Percentiles rank a stretch among this genome's conserved stretches.
Conservation (phyloP, 2,113 vertebrate genomes). For the Alces alces region DNA sequence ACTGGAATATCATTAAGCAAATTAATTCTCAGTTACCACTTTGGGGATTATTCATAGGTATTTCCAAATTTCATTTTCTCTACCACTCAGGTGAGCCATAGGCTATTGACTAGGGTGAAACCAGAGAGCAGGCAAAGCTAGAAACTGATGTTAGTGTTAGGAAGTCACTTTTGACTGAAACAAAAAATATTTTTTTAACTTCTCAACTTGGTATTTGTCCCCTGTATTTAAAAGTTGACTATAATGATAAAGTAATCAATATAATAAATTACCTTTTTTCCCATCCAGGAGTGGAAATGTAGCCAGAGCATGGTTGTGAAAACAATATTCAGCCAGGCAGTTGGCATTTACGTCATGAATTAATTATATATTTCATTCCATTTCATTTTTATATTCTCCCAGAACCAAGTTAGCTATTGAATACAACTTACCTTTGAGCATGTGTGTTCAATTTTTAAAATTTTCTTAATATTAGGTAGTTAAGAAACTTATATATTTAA, state of each 20-base stretch:
- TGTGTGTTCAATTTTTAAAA: background rate
- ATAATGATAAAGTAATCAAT: background rate
- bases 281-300: background rate
- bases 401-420: background rate
- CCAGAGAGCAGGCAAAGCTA: background rate
- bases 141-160: background rate
- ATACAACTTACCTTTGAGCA: background rate
- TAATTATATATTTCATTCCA: background rate
- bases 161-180: background rate
- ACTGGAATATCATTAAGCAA: background rate
- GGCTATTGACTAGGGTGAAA: background rate
- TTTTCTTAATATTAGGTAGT: background rate
- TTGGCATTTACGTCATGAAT: background rate
- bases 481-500: background rate
- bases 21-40: background rate
- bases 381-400: conserved; percentile 20
- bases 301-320: background rate
- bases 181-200: background rate
- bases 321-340: background rate
- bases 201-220: background rate
- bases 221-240: background rate
- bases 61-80: background rate
- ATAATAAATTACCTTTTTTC: background rate
- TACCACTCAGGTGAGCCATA: background rate
- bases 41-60: background rate